These are phyloP conservation scores for Fringilla coelebs DNA, from an alignment of 2,797 vertebrate species.

Conservation along the genomic window DNA sequence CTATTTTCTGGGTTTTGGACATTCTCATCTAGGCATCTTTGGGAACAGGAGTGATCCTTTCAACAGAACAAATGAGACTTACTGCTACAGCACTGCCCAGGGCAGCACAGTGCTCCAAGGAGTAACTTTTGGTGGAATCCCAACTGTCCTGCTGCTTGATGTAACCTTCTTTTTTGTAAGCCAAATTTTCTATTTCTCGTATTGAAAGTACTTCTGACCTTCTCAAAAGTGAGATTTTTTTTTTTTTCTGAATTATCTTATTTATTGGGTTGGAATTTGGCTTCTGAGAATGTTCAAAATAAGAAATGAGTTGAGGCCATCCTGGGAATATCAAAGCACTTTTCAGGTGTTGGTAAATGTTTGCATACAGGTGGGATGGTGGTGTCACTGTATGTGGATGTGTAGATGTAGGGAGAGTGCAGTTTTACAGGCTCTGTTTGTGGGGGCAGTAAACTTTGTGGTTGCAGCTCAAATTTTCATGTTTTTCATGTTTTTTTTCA, in stretches of 20 bases:
- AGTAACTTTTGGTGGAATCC: conserved; percentile 89
- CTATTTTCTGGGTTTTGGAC: conserved; percentile 51
- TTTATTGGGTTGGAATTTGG: not conserved
- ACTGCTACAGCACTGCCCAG: conserved; percentile 81
- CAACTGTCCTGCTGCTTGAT: conserved; percentile 87
- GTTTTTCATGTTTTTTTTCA: not conserved
- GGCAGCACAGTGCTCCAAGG: conserved; percentile 85
- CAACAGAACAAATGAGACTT: conserved; percentile 60
- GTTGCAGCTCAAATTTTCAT: not conserved
- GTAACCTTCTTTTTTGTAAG: conserved; percentile 88
- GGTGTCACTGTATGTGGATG: not conserved
- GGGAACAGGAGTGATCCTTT: not conserved
- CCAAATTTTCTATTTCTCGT: not conserved
- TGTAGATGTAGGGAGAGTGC: not conserved
- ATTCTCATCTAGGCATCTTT: conserved; percentile 1
- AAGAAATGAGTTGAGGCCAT: not conserved
- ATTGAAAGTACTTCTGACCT: not conserved
- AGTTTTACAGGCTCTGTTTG: not conserved
- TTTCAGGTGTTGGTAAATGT: not conserved
- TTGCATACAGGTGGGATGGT: not conserved
- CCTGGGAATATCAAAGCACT: not conserved
- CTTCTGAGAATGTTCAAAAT: not conserved
- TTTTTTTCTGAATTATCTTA: not conserved
- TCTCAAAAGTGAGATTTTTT: not conserved
- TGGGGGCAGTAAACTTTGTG: not conserved